Conservation (phyloP, 2,888 invertebrate genomes). For the Anagyrus pseudococci region DNA sequence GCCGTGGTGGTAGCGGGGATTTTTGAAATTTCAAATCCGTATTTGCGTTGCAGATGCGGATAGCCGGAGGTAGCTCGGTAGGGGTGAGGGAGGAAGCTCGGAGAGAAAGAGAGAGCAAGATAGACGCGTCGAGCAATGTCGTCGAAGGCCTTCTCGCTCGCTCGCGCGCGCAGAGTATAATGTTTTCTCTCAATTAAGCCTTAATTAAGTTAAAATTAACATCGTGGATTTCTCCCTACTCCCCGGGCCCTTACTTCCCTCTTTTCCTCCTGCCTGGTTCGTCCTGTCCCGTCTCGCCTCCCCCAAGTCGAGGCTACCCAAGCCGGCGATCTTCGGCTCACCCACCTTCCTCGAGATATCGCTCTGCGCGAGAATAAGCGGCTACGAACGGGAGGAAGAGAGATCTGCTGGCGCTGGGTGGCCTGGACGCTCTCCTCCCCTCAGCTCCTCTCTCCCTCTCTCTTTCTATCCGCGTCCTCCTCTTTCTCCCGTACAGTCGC, state of each 20-base stretch:
- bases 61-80: background rate
- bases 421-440: background rate
- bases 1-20: conserved; percentile 47
- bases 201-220: conserved; percentile 63
- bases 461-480: background rate
- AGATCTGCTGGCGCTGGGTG: conserved; percentile 20
- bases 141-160: background rate
- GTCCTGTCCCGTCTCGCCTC: conserved; percentile 38
- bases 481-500: conserved; percentile 16
- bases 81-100: background rate
- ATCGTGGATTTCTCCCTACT: conserved; percentile 58
- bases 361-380: conserved; percentile 1
- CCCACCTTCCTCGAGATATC: conserved; percentile 10
- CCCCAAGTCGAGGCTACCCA: conserved; percentile 33
- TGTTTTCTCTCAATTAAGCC: conserved; percentile 63
- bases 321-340: conserved; percentile 7
- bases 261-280: background rate
- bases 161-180: conserved; percentile 49
- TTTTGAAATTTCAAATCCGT: conserved; percentile 63
- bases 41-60: conserved; percentile 52
- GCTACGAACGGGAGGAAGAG: background rate
- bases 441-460: too few species aligned
- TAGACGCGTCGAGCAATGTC: conserved; percentile 32
- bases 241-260: conserved; percentile 31
- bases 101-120: background rate